Evolutionary conservation across 53 echinoderm and acorn worm genomes (phyloP).

Genomic region (Zoroaster sp.): DNA sequence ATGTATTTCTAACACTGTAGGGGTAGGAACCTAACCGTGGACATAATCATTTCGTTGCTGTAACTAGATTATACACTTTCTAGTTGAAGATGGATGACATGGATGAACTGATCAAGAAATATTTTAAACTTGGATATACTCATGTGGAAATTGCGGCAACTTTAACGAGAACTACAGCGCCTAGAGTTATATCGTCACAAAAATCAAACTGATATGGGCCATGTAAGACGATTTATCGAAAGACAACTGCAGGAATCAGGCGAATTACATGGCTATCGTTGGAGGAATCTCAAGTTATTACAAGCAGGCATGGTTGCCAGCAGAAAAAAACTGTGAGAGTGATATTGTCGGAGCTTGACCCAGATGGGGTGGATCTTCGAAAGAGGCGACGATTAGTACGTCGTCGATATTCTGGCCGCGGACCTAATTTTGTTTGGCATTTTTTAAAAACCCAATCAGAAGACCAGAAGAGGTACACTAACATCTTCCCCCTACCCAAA

Average conservation of each 20-base stretch:
- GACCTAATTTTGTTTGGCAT: constrained; percentile 68
- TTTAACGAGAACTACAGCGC: background rate
- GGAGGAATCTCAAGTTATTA: constrained; percentile 56
- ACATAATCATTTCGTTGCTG: background rate
- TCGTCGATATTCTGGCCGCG: constrained; percentile 45
- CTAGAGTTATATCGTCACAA: background rate
- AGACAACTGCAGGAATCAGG: constrained; percentile 51
- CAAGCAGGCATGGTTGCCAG: constrained; percentile 34
- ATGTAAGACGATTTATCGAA: constrained; percentile 36
- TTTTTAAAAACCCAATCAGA: too few species aligned
- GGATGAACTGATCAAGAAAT: constrained; percentile 8
- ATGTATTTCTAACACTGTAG: too few species aligned
- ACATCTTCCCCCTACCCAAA: too few species aligned
- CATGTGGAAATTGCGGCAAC: constrained; percentile 34
- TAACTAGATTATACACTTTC: background rate
- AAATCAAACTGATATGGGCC: constrained; percentile 36
- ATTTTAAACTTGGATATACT: constrained; percentile 15
- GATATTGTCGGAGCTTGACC: constrained; percentile 49
- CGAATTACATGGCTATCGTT: constrained; percentile 64
- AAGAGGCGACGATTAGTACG: constrained; percentile 41
- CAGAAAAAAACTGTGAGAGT: constrained; percentile 52
- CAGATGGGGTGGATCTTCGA: constrained; percentile 50
- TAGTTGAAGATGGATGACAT: background rate
- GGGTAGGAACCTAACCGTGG: too few species aligned
- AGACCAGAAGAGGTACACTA: too few species aligned